phyloP scores from a whole-genome alignment of 2,888 invertebrate species.

The Nesidiocoris tenuis region DNA sequence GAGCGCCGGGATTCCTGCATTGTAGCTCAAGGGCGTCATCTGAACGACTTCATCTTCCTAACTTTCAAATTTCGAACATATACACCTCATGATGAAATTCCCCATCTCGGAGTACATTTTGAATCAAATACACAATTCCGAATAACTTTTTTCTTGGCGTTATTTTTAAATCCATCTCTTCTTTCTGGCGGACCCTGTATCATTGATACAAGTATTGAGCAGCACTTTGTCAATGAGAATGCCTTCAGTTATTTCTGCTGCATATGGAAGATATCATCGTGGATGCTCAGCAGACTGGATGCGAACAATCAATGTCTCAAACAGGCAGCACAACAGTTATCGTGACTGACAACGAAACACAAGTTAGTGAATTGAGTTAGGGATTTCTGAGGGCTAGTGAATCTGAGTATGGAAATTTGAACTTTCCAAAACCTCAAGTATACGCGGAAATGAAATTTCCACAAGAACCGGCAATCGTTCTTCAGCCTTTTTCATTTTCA shows the following conservation, averaged over 20 bases:
- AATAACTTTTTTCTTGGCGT: neutral
- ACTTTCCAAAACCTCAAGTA: too few species aligned
- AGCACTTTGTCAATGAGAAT: too few species aligned
- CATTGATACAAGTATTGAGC: too few species aligned
- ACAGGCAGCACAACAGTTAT: constrained; percentile 22
- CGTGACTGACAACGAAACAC: neutral
- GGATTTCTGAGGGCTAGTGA: too few species aligned
- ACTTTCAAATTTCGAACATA: neutral
- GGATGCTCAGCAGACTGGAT: neutral
- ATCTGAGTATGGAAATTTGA: too few species aligned
- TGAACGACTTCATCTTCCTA: neutral
- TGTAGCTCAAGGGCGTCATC: neutral
- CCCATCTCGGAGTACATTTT: neutral
- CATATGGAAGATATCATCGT: constrained; percentile 74
- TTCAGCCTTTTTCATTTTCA: constrained; percentile 51
- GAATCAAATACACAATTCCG: neutral
- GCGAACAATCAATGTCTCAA: neutral
- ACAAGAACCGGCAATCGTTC: too few species aligned
- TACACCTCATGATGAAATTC: neutral
- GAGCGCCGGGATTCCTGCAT: constrained; percentile 3
- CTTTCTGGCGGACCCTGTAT: neutral
- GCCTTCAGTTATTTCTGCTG: constrained; percentile 72
- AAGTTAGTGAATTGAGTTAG: constrained; percentile 2
- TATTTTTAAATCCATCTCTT: neutral
- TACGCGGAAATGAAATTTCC: too few species aligned